These are phyloP conservation scores for Stomatorhinus walkeri DNA, from an alignment of 2,797 vertebrate species.

Conservation along the genomic window DNA sequence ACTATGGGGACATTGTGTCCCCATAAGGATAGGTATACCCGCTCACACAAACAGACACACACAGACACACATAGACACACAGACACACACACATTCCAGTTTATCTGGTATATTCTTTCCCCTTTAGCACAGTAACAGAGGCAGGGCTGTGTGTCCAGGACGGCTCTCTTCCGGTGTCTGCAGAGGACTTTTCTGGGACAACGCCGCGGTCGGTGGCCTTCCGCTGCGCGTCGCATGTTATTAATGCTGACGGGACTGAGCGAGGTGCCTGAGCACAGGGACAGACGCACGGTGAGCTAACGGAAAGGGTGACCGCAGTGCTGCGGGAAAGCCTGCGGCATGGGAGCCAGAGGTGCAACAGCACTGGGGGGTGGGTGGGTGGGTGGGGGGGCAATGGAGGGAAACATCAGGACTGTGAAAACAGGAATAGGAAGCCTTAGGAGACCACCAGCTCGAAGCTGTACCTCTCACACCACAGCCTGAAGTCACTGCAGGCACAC, in stretches of 20 bases:
- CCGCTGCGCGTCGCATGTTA: background rate
- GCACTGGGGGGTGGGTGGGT: background rate
- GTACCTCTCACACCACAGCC: background rate
- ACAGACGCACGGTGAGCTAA: background rate
- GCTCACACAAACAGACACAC: too few species aligned
- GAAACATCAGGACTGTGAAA: background rate
- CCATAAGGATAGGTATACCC: too few species aligned
- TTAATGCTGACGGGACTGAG: background rate
- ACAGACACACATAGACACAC: background rate
- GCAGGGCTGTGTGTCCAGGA: background rate
- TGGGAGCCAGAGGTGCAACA: background rate
- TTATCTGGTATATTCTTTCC: background rate
- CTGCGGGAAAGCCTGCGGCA: background rate
- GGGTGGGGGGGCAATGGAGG: background rate
- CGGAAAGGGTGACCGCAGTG: background rate
- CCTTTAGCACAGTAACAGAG: background rate
- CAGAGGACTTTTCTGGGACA: background rate
- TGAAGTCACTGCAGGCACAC: background rate
- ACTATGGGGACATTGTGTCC: too few species aligned
- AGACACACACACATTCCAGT: background rate
- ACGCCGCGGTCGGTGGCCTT: background rate
- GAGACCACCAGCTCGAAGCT: background rate
- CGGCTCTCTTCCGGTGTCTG: background rate
- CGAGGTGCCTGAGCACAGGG: background rate
- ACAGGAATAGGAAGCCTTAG: background rate